A percentile compares a stretch with the other conserved stretches of the same genome.
These are phyloP conservation scores for Mactromeris polynyma DNA, from an alignment of 2,888 invertebrate species.

Conservation along the genomic window DNA sequence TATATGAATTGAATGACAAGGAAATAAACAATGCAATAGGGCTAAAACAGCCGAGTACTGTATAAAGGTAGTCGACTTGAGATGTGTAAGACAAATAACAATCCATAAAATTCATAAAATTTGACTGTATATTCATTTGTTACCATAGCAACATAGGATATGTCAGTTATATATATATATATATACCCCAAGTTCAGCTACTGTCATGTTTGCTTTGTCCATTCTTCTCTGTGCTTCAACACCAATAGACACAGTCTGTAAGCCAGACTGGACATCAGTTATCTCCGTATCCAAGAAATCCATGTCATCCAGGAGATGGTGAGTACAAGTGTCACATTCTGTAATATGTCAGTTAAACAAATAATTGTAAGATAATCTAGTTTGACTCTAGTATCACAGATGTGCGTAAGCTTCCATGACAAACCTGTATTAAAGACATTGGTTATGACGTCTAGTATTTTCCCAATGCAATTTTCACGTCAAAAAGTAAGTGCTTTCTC, in stretches of 20 bases:
- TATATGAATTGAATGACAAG: background rate
- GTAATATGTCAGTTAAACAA: slow-evolving; percentile 28
- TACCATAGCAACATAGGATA: background rate
- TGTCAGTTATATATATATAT: background rate
- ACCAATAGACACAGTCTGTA: slow-evolving; percentile 93
- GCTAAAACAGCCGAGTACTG: background rate
- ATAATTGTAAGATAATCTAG: too few relatives aligned
- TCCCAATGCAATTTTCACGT: too few relatives aligned
- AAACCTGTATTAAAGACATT: too few relatives aligned
- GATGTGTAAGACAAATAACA: background rate
- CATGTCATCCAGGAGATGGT: slow-evolving; percentile 95
- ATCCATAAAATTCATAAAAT: background rate
- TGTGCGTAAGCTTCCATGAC: too few relatives aligned
- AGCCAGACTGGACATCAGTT: slow-evolving; percentile 92
- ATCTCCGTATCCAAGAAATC: slow-evolving; percentile 92
- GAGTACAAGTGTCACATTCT: slow-evolving; percentile 96
- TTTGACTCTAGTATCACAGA: too few relatives aligned
- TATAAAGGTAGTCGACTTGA: too few relatives aligned
- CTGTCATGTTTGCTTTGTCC: slow-evolving; percentile 93
- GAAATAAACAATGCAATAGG: background rate
- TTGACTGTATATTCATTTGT: background rate
- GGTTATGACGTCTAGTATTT: too few relatives aligned
- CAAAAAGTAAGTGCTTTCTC: too few relatives aligned
- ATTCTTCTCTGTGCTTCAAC: slow-evolving; percentile 95
- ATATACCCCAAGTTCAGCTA: slow-evolving; percentile 89